A percentile compares a stretch with the other conserved stretches of the same genome.
Evolutionary conservation across 2,888 invertebrate species (phyloP).

Genomic region (Heliconius sara): DNA sequence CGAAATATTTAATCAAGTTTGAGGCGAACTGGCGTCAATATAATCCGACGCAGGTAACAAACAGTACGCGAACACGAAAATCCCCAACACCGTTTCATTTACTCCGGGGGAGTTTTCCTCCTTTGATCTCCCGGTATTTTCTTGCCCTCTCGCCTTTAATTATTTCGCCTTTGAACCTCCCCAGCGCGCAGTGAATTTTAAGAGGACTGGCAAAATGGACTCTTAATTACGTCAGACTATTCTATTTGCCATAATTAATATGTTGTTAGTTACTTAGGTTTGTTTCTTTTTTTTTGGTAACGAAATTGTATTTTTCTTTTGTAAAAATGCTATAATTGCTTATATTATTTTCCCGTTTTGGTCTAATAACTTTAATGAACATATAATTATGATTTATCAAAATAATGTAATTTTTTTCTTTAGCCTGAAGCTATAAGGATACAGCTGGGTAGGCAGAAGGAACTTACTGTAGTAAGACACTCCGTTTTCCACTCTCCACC

Average conservation of each 20-base stretch:
- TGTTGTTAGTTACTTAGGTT: slow-evolving; percentile 54
- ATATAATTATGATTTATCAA: too few species aligned
- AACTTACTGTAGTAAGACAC: too few species aligned
- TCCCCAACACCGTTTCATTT: slow-evolving; percentile 70
- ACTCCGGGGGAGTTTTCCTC: slow-evolving; percentile 68
- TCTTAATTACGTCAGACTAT: slow-evolving; percentile 77
- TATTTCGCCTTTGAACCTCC: slow-evolving; percentile 79
- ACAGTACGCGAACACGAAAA: slow-evolving; percentile 59
- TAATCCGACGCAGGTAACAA: slow-evolving; percentile 48
- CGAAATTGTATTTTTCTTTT: neutral
- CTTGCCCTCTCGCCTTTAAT: slow-evolving; percentile 79
- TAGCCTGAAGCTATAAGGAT: too few species aligned
- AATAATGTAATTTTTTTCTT: too few species aligned
- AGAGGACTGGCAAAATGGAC: slow-evolving; percentile 78
- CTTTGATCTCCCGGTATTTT: slow-evolving; percentile 80
- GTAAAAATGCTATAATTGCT: neutral
- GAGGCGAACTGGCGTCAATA: slow-evolving; percentile 40
- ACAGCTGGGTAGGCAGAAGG: too few species aligned
- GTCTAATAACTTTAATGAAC: too few species aligned
- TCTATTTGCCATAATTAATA: slow-evolving; percentile 80
- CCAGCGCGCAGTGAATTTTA: slow-evolving; percentile 79
- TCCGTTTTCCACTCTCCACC: too few species aligned
- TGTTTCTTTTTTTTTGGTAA: slow-evolving; percentile 24
- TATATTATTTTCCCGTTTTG: neutral
- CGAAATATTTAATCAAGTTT: slow-evolving; percentile 45